Evolutionary conservation across 2,797 vertebrate genomes (phyloP).

Genomic region (Xiphophorus birchmanni): DNA sequence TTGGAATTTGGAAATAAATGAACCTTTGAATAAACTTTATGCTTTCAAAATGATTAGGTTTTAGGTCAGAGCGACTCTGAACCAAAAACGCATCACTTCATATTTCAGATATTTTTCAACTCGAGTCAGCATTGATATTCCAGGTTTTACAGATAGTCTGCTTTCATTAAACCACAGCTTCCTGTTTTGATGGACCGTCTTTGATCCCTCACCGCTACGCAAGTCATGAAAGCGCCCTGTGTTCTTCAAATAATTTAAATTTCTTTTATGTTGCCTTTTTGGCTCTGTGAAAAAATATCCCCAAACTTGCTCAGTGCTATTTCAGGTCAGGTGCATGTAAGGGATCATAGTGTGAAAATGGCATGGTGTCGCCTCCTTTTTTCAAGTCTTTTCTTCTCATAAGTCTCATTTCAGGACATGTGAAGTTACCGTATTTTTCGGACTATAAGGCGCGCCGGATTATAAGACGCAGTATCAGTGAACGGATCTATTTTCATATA

Average conservation of each 20-base stretch:
- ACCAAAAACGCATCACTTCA: neutral
- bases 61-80: neutral
- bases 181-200: neutral
- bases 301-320: neutral
- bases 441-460: too few relatives aligned
- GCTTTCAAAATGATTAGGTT: neutral
- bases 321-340: neutral
- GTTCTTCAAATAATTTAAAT: slow-evolving; percentile 21
- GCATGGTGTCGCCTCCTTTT: neutral
- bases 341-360: slow-evolving; percentile 2
- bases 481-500: too few relatives aligned
- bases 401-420: neutral
- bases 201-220: slow-evolving; percentile 5
- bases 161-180: slow-evolving; percentile 1
- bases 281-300: slow-evolving; percentile 1
- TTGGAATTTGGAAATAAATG: neutral
- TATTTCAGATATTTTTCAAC: neutral
- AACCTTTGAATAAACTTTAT: neutral
- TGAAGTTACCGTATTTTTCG: too few relatives aligned
- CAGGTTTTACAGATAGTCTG: neutral
- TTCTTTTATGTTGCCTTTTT: slow-evolving; percentile 9
- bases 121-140: neutral
- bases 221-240: slow-evolving; percentile 14
- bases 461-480: too few relatives aligned
- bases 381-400: neutral